These are phyloP conservation scores for Temnothorax nylanderi DNA, from an alignment of 1,140 invertebrate species.

Conservation along the genomic window DNA sequence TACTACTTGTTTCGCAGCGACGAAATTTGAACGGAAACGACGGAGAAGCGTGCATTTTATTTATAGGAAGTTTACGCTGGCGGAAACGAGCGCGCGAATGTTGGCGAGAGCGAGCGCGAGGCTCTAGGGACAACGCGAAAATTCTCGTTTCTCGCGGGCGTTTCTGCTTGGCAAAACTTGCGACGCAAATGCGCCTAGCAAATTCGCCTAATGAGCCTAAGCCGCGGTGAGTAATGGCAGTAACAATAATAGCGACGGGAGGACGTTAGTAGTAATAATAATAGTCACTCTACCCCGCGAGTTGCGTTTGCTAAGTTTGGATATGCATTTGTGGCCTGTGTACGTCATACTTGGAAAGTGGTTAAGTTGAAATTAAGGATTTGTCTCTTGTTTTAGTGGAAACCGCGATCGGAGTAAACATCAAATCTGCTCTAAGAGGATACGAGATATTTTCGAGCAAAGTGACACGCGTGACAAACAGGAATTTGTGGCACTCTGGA, in stretches of 20 bases:
- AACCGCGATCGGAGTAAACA: background rate
- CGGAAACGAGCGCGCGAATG: conserved; percentile 29
- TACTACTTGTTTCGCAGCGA: conserved; percentile 28
- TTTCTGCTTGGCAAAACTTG: background rate
- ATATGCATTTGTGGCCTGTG: background rate
- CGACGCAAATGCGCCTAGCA: conserved; percentile 11
- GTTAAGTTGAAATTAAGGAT: conserved; percentile 12
- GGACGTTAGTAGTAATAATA: conserved; percentile 27
- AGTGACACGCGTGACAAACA: background rate
- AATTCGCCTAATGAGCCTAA: conserved; percentile 43
- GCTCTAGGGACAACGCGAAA: conserved; percentile 31
- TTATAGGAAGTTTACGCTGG: conserved; percentile 53
- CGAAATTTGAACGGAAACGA: conserved; percentile 45
- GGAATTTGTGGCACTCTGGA: background rate
- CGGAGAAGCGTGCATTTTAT: conserved; percentile 52
- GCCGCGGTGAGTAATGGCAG: conserved; percentile 19
- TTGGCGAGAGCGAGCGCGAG: background rate
- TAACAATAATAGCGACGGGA: conserved; percentile 23
- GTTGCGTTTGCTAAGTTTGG: conserved; percentile 30
- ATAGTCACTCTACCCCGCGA: background rate
- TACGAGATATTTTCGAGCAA: background rate
- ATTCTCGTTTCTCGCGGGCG: conserved; percentile 14
- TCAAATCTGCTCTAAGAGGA: background rate
- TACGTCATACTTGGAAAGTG: background rate
- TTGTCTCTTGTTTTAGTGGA: background rate